Base-by-base conservation (phyloP, 2,113 vertebrate species). In the Andinoacara biseriatus region DNA sequence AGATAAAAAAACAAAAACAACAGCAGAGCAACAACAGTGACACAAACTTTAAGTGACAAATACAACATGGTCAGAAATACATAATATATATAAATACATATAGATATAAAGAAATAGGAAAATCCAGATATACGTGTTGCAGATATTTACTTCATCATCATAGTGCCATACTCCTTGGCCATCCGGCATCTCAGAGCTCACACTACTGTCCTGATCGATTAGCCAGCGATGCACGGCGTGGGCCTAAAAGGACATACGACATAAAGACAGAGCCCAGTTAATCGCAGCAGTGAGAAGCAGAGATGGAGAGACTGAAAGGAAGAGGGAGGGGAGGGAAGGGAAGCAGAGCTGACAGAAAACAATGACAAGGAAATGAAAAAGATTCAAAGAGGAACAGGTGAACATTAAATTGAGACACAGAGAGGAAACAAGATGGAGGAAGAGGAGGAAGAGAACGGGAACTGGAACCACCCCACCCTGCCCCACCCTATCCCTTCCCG, bases 61-160 rank as follows among this genome's bases (percentile, higher is more conserved):
- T 88, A 93, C 88, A 93, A 80, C 86, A 91, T 92, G 88, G 86
- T 91, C 76, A 92, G 83, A 93, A 87, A 93, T 93, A 94, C 86
- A 92, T 72, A 89, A 92, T 90, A 91, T 90, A 92, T 46, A 93
- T 61, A 93, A 60, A 93, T 31, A 93, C 46, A 93, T 80, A 90
- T 49, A 91, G 65, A 95, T 88, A 95, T 86, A 94, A 84, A 92
- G 77, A 92, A 83, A 87, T 81, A 94, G 84, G 87, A 91, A 95
- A 94, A 94, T 89, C 93, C 93, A 95, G 93, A 93, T 95, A 95
- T 95, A 96, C 94, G 93, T 96, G 94, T 95, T 95, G 95, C 94
- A 88, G 94, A 96, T 96, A 96, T 96, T 96, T 96, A 96, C 96
- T 96, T 95, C 95, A 95, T 96, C 95, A 95, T 96, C 96, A 96